Evolutionary conservation across 2,888 invertebrate genomes (phyloP).

Genomic region (Campopleginae sp.): DNA sequence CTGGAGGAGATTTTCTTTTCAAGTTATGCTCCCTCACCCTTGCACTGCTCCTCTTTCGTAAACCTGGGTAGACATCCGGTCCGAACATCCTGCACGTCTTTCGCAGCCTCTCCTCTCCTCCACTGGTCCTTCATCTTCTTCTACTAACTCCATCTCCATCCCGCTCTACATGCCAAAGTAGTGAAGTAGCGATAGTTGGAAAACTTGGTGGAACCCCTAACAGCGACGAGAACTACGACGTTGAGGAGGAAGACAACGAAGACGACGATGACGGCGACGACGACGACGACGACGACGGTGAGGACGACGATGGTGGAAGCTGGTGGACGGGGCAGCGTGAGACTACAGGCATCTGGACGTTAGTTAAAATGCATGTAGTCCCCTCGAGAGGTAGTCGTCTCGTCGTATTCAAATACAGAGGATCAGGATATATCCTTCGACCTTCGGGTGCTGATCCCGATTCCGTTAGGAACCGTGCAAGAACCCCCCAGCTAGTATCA

Average conservation of each 20-base stretch:
- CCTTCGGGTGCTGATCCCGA: conserved; percentile 81
- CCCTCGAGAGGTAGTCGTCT: conserved; percentile 77
- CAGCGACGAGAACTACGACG: conserved; percentile 46
- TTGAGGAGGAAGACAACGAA: conserved; percentile 28
- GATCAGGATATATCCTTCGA: conserved; percentile 82
- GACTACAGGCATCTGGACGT: conserved; percentile 82
- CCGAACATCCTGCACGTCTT: conserved; percentile 55
- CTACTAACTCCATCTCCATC: conserved; percentile 63
- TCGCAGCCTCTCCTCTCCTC: conserved; percentile 30
- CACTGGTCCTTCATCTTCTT: conserved; percentile 54
- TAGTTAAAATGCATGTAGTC: conserved; percentile 85
- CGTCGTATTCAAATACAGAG: conserved; percentile 83
- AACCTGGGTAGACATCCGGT: conserved; percentile 40
- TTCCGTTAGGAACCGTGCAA: conserved; percentile 75
- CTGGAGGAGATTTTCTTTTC: conserved; percentile 45
- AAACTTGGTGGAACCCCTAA: conserved; percentile 80
- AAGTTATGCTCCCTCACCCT: conserved; percentile 28
- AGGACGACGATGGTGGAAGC: conserved; percentile 43
- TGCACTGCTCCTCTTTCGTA: background rate
- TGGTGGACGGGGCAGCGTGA: conserved; percentile 80
- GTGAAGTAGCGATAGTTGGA: conserved; percentile 80
- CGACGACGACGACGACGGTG: conserved; percentile 52
- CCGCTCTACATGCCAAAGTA: conserved; percentile 59
- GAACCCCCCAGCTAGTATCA: conserved; percentile 57
- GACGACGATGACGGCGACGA: conserved; percentile 42